These are phyloP conservation scores for Aethina tumida DNA, from an alignment of 1,140 invertebrate species.

Conservation along the genomic window DNA sequence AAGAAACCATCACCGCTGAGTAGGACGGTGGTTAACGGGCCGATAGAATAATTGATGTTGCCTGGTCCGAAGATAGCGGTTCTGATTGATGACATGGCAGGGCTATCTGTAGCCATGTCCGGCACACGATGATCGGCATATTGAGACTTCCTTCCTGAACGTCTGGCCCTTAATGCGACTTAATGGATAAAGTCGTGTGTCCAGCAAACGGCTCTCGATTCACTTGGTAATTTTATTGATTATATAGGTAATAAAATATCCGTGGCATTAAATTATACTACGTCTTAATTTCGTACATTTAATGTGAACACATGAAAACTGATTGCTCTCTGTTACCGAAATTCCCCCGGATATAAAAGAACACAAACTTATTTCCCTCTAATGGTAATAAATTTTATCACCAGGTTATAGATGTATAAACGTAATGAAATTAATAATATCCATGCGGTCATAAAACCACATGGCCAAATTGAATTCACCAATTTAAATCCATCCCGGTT, in stretches of 20 bases:
- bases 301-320: too few relatives aligned
- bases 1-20: too few relatives aligned
- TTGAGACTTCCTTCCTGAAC: conserved; percentile 34
- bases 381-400: too few relatives aligned
- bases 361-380: too few relatives aligned
- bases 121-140: conserved; percentile 32
- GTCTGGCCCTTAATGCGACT: conserved; percentile 25
- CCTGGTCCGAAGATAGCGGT: conserved; percentile 24
- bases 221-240: conserved; percentile 24
- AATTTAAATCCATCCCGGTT: too few relatives aligned
- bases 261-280: conserved; percentile 4
- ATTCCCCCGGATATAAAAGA: too few relatives aligned
- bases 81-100: conserved; percentile 34
- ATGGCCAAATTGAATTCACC: too few relatives aligned
- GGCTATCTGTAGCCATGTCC: conserved; percentile 30
- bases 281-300: too few relatives aligned
- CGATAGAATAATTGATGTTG: conserved; percentile 27
- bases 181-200: conserved; percentile 21
- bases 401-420: too few relatives aligned
- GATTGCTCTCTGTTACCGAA: too few relatives aligned
- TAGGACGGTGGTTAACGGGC: conserved; percentile 4
- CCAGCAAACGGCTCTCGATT: conserved; percentile 12
- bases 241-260: conserved; percentile 21
- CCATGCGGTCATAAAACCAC: too few relatives aligned
- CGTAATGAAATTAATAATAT: too few relatives aligned